A percentile compares a stretch with the other conserved stretches of the same genome.
Evolutionary conservation across 2,797 vertebrate genomes (phyloP).

Genomic region (Brachyrhaphis roseni): DNA sequence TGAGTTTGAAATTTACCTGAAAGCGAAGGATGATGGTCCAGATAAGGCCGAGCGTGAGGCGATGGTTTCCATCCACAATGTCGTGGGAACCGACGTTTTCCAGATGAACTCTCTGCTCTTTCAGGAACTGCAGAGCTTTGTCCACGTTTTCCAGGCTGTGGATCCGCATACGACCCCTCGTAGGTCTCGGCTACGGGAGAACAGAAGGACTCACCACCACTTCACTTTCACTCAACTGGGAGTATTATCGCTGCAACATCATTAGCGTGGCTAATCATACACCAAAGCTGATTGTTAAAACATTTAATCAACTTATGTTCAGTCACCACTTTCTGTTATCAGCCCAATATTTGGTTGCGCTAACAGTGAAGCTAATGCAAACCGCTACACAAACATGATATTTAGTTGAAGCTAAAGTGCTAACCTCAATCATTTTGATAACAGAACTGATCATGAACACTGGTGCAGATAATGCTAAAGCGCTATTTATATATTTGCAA

Average conservation of each 20-base stretch:
- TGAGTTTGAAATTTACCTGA: constrained; percentile 80
- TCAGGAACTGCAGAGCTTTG: constrained; percentile 94
- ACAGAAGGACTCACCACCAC: background rate
- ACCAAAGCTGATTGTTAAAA: background rate
- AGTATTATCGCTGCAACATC: background rate
- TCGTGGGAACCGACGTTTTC: constrained; percentile 96
- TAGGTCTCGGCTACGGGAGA: constrained; percentile 86
- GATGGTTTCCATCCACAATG: constrained; percentile 95
- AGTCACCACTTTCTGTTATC: background rate
- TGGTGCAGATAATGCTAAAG: no score
- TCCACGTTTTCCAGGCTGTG: constrained; percentile 95
- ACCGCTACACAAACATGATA: no score
- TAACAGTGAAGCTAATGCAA: no score
- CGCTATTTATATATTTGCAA: no score
- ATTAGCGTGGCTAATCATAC: background rate
- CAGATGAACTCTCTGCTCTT: constrained; percentile 93
- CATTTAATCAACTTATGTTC: background rate
- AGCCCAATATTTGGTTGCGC: no score
- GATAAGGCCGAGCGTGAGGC: constrained; percentile 91
- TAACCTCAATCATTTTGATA: no score
- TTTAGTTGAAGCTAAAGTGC: no score
- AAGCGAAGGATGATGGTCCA: constrained; percentile 97
- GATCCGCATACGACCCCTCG: constrained; percentile 92
- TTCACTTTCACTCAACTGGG: background rate
- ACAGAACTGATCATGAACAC: no score